Evolutionary conservation across 2,888 invertebrate genomes (phyloP), one percentile per base, ranked within the genome.

Genomic region (Venustoraphidia nigricollis): DNA sequence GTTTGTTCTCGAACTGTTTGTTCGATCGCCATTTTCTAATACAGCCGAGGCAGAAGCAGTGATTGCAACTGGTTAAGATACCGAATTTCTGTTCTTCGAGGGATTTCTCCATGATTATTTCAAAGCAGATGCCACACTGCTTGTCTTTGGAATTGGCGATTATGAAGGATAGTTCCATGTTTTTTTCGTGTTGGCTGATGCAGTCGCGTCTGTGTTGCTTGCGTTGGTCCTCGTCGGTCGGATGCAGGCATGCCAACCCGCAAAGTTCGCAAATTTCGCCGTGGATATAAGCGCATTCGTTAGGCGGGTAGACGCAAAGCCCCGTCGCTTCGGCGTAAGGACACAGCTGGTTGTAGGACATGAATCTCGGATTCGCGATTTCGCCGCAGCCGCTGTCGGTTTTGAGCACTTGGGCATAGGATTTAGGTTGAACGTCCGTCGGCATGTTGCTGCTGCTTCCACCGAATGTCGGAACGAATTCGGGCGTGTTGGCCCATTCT

Each of bases 181-280:
- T 82, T 48, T 75, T 72, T 61, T 87, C 85, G 57, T 84, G 82
- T 55, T 81, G 77, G 54, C 75, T 73, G 44, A 83, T 67, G 59
- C 87, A 88, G 56, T 83, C 81, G 74, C 83, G 72, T 40, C 66
- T 68, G 59, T 83, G 82, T 54, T 72, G 70, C 55, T 78, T 76
- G 44, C 77, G 68, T 55, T 74, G 72, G 49, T 73, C 73, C 58
- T 74, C 71, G 60, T 79, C 75, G 52, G 66, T 68, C 2, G 81
- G 87, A 66, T 86, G 81, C 48, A 89, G 70, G 46, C 78, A 76
- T 45, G 76, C 75, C 52, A 72, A 66, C 50, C 79, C 76, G 62
- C 89, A 90, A 61, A 85, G 69, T 58, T 90, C 88, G 65, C 90
- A 90, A 41, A 79, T 63, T 46, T 81, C 75, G 36, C 83, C 81